Evolutionary conservation across 2,113 vertebrate species (phyloP).

Genomic region (Carassius carassius): DNA sequence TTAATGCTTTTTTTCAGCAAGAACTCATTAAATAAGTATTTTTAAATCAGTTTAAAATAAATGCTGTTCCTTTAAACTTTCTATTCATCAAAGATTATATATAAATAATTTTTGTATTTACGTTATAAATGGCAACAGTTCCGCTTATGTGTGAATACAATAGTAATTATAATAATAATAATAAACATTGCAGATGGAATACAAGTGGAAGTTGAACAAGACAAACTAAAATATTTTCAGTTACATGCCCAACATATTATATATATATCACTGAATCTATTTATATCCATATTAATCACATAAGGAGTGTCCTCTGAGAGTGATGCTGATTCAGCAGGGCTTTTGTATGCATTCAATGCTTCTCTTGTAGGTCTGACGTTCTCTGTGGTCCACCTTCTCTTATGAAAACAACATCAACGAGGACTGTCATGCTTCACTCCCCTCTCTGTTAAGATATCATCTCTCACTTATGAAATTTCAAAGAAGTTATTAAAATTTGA

Average conservation of each 20-base stretch:
- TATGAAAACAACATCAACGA: constrained; percentile 11
- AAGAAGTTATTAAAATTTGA: constrained; percentile 12
- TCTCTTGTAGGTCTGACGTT: background rate
- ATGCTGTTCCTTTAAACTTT: too few species aligned
- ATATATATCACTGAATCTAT: background rate
- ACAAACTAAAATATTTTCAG: too few species aligned
- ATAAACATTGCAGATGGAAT: too few species aligned
- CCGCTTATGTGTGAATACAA: too few species aligned
- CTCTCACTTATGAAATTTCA: constrained; percentile 23
- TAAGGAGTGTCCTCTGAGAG: background rate
- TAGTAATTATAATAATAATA: too few species aligned
- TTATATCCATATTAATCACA: background rate
- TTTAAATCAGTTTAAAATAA: too few species aligned
- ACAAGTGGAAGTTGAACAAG: too few species aligned
- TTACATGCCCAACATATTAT: background rate
- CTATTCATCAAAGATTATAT: too few species aligned
- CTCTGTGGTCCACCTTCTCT: constrained; percentile 34
- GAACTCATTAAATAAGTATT: too few species aligned
- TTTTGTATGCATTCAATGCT: background rate
- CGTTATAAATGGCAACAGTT: too few species aligned
- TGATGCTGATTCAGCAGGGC: constrained; percentile 13
- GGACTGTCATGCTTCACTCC: background rate
- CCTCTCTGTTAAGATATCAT: constrained; percentile 7
- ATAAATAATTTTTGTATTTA: too few species aligned
- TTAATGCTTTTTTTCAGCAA: too few species aligned